phyloP scores from a whole-genome alignment of 2,113 vertebrate genomes.

The Melanostigma gelatinosum region DNA sequence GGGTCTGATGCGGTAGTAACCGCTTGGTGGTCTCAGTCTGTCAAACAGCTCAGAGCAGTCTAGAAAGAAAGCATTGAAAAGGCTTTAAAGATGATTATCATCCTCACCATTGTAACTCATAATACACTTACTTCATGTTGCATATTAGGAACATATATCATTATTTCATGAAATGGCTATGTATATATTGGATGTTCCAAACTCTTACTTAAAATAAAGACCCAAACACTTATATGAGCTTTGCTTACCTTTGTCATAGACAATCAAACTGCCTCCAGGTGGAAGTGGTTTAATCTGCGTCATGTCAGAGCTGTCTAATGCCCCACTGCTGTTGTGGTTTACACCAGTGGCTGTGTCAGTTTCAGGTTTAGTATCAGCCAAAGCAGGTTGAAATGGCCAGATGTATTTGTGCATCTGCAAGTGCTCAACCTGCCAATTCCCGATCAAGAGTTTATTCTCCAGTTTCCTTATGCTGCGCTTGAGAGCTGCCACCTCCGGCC shows the following conservation, averaged over 20 bases:
- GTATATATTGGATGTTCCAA: not conserved
- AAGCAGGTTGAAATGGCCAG: constrained; percentile 31
- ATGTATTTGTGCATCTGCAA: constrained; percentile 83
- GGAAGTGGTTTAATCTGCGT: constrained; percentile 52
- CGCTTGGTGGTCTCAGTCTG: constrained; percentile 76
- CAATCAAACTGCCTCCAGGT: constrained; percentile 85
- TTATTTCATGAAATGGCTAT: not conserved
- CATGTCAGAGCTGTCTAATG: constrained; percentile 23
- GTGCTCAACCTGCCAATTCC: constrained; percentile 83
- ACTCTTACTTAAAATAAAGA: not conserved
- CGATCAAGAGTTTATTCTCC: constrained; percentile 82
- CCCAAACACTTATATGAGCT: not conserved
- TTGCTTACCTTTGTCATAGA: constrained; percentile 86
- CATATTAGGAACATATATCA: not conserved
- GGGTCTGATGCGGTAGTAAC: constrained; percentile 89
- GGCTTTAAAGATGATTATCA: not conserved
- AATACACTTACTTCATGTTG: not conserved
- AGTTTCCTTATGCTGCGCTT: constrained; percentile 82
- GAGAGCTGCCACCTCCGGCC: constrained; percentile 80
- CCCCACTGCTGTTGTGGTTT: constrained; percentile 57
- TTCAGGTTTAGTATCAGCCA: not conserved
- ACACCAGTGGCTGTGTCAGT: constrained; percentile 35
- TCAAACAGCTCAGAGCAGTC: constrained; percentile 88
- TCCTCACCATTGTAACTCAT: not conserved
- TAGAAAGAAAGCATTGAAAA: constrained; percentile 51